Conservation (phyloP, 2,797 vertebrate species). For the Lagorchestes hirsutus region DNA sequence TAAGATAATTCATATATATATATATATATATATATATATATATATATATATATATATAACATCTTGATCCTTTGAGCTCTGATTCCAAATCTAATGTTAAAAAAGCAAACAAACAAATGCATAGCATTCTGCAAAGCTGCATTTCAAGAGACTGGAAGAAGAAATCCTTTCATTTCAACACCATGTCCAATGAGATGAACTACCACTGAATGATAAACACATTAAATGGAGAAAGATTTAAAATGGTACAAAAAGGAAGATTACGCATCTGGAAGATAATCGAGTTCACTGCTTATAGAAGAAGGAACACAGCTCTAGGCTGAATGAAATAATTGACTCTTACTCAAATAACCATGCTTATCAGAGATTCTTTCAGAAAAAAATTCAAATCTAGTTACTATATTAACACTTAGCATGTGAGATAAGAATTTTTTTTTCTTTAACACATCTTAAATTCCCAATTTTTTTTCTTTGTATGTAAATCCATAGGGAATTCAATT, state of each 20-base stretch:
- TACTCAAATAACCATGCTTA: neutral
- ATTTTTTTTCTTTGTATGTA: neutral
- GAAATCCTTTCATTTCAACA: neutral
- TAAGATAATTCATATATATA: neutral
- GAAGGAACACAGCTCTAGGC: neutral
- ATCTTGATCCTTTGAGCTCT: neutral
- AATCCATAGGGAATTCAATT: neutral
- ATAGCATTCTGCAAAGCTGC: neutral
- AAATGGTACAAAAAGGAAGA: neutral
- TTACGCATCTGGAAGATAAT: neutral
- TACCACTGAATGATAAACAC: neutral
- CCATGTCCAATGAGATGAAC: neutral
- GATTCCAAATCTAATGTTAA: neutral
- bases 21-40: neutral
- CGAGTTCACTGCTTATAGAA: neutral
- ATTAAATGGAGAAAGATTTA: neutral
- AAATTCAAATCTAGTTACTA: neutral
- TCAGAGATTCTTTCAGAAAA: neutral
- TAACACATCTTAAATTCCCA: neutral
- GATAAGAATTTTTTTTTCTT: neutral
- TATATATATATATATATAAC: neutral
- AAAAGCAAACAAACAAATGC: neutral
- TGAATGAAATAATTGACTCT: neutral
- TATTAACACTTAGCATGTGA: neutral
- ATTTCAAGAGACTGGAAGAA: neutral